Evolutionary conservation across 2,797 vertebrate genomes (phyloP).

Genomic region (Catostomus latipinnis): DNA sequence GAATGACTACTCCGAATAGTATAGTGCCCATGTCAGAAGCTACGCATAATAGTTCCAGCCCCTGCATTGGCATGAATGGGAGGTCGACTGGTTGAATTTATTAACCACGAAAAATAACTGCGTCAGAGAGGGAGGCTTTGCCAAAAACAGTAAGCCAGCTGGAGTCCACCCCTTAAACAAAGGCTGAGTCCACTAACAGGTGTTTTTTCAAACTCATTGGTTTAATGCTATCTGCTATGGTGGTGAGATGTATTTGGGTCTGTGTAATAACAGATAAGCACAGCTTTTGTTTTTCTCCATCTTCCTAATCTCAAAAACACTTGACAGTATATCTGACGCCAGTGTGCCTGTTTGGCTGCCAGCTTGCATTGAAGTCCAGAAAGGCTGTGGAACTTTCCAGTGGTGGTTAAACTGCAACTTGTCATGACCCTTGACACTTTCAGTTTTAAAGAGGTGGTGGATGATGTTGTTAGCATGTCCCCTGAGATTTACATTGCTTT

Average conservation of each 20-base stretch:
- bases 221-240: conserved; percentile 26
- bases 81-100: conserved; percentile 57
- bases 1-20: neutral
- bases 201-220: conserved; percentile 23
- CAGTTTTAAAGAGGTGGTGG: conserved; percentile 15
- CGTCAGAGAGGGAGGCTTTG: conserved; percentile 43
- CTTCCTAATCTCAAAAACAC: conserved; percentile 49
- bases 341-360: conserved; percentile 38
- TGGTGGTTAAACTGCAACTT: conserved; percentile 20
- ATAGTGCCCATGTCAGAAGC: neutral
- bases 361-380: conserved; percentile 34
- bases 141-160: conserved; percentile 31
- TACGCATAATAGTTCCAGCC: conserved; percentile 8
- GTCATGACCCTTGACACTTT: conserved; percentile 20
- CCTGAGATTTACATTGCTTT: conserved; percentile 1
- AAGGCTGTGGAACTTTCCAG: conserved; percentile 45
- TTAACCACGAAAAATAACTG: conserved; percentile 55
- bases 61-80: conserved; percentile 32
- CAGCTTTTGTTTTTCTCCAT: conserved; percentile 35
- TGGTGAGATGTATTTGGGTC: conserved; percentile 50
- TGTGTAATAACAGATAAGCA: conserved; percentile 53
- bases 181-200: conserved; percentile 44
- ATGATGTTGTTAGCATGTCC: neutral
- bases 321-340: conserved; percentile 48
- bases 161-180: conserved; percentile 29